These are phyloP conservation scores for Exocentrus adspersus DNA, from an alignment of 2,888 invertebrate genomes.

Conservation along the genomic window DNA sequence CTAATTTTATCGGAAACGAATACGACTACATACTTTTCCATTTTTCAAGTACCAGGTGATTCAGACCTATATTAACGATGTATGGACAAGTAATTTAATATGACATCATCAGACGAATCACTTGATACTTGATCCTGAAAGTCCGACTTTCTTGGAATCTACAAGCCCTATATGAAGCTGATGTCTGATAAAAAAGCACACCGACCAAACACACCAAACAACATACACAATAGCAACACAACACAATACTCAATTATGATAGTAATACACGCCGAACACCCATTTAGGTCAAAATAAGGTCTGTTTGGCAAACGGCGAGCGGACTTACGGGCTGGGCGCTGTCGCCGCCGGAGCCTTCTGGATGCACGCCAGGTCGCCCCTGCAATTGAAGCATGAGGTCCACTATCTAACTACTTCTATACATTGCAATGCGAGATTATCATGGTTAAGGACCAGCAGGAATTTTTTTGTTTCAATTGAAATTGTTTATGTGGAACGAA, in stretches of 20 bases:
- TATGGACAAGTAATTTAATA: no score
- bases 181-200: conserved; percentile 19
- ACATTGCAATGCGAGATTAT: conserved; percentile 39
- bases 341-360: conserved; percentile 57
- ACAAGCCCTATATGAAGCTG: not conserved
- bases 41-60: no score
- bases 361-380: conserved; percentile 67
- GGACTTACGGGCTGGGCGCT: conserved; percentile 63
- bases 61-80: no score
- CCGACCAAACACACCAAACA: conserved; percentile 23
- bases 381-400: conserved; percentile 64
- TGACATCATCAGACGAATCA: no score
- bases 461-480: no score
- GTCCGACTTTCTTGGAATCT: not conserved
- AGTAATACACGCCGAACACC: conserved; percentile 23
- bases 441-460: conserved; percentile 5
- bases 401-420: conserved; percentile 54
- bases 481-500: no score
- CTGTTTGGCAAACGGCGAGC: conserved; percentile 48
- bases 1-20: no score
- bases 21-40: no score
- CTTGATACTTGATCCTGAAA: no score
- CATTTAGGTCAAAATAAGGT: conserved; percentile 15
- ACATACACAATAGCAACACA: conserved; percentile 14
- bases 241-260: conserved; percentile 12